Conservation (phyloP, 2,888 invertebrate genomes). For the Drosophila ezoana region DNA sequence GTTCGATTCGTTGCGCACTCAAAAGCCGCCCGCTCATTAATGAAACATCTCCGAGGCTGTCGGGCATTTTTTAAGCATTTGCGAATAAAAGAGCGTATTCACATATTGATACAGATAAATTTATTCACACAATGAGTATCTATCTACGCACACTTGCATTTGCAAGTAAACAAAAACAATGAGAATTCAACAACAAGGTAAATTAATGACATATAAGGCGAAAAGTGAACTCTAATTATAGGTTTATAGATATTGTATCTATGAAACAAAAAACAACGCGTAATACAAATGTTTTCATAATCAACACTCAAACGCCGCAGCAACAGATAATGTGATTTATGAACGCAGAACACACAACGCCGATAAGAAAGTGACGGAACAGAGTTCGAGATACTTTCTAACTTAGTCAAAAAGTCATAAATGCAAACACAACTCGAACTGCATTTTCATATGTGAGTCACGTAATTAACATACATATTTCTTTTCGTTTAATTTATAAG, state of each 20-base stretch:
- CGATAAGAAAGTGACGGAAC: constrained; percentile 55
- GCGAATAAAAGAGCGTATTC: constrained; percentile 31
- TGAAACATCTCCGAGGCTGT: constrained; percentile 47
- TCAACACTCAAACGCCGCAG: constrained; percentile 32
- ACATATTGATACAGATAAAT: constrained; percentile 31
- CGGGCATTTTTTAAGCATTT: constrained; percentile 55
- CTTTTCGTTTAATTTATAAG: constrained; percentile 9
- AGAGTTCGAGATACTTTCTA: constrained; percentile 49
- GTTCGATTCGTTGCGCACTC: constrained; percentile 41
- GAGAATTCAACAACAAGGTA: constrained; percentile 28
- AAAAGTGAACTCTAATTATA: constrained; percentile 62
- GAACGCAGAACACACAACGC: constrained; percentile 15
- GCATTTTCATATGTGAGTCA: constrained; percentile 56
- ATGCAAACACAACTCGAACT: neutral
- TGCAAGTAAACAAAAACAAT: constrained; percentile 62
- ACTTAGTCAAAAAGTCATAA: constrained; percentile 14
- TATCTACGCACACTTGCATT: constrained; percentile 2
- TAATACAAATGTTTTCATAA: constrained; percentile 68
- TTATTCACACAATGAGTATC: constrained; percentile 12
- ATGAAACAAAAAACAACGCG: constrained; percentile 41
- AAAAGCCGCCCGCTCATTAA: constrained; percentile 44
- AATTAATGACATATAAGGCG: constrained; percentile 42
- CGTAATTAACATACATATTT: constrained; percentile 53
- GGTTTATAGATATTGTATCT: constrained; percentile 72
- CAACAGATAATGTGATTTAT: constrained; percentile 42